These are phyloP conservation scores for Datnioides undecimradiatus DNA, from an alignment of 2,113 vertebrate species.

Conservation along the genomic window DNA sequence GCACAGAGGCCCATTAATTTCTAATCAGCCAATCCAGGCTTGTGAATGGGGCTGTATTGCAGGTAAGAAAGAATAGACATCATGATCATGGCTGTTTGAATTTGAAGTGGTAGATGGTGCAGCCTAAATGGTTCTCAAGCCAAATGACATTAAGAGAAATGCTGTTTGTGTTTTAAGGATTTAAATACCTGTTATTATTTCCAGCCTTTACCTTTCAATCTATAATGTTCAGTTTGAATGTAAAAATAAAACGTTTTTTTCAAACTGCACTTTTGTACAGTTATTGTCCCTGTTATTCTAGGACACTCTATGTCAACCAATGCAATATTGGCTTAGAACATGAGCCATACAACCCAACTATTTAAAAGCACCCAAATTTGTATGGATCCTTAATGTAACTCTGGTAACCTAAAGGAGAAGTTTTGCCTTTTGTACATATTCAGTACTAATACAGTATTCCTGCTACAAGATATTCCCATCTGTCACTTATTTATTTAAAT, in stretches of 20 bases:
- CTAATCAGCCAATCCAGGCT: constrained; percentile 24
- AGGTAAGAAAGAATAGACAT: not conserved
- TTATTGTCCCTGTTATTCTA: too few relatives aligned
- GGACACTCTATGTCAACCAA: not conserved
- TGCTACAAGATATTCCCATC: not conserved
- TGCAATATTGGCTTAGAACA: not conserved
- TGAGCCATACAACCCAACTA: not conserved
- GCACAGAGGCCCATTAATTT: constrained; percentile 26
- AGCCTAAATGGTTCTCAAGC: not conserved
- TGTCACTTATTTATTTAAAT: constrained; percentile 8
- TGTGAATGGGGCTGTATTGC: constrained; percentile 8
- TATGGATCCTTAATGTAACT: too few relatives aligned
- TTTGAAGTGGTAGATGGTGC: not conserved
- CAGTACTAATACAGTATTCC: not conserved
- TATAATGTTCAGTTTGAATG: not conserved
- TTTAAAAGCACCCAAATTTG: too few relatives aligned
- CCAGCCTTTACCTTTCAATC: not conserved
- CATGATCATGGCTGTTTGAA: not conserved
- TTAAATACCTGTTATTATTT: not conserved
- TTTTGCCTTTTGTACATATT: not conserved
- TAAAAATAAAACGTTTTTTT: too few relatives aligned
- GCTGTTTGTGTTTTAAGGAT: not conserved
- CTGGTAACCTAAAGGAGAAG: not conserved
- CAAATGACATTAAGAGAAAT: not conserved
- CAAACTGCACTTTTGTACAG: too few relatives aligned